Evolutionary conservation across 2,113 vertebrate species (phyloP).

Genomic region (Pholis gunnellus): DNA sequence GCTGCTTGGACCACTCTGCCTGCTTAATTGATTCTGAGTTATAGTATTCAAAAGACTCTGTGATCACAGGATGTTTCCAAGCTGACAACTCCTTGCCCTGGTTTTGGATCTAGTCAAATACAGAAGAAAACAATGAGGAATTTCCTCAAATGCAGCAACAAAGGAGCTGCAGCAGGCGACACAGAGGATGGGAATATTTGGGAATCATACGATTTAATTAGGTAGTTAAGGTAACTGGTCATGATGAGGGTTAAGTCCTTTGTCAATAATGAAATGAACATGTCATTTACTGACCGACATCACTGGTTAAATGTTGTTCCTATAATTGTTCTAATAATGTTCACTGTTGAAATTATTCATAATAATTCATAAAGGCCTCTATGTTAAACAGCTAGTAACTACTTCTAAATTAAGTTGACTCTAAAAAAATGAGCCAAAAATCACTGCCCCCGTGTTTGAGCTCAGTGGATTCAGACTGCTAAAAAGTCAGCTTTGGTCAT

Average conservation of each 20-base stretch:
- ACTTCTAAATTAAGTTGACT: neutral
- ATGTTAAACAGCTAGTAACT: neutral
- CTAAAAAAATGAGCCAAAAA: neutral
- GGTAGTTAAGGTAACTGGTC: neutral
- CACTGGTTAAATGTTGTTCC: neutral
- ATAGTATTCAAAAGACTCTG: neutral
- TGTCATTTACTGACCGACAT: neutral
- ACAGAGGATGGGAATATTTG: neutral
- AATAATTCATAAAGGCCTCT: neutral
- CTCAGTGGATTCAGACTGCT: neutral
- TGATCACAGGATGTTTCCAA: neutral
- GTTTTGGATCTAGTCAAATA: neutral
- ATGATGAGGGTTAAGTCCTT: neutral
- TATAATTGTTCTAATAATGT: neutral
- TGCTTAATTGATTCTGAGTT: slow-evolving; percentile 3
- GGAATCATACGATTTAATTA: neutral
- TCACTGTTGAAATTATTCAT: neutral
- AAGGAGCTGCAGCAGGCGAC: neutral
- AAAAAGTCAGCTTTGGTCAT: neutral
- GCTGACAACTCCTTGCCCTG: neutral
- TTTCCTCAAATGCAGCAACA: slow-evolving; percentile 5
- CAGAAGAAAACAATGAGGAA: slow-evolving; percentile 1
- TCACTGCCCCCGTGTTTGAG: neutral
- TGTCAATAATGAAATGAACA: neutral
- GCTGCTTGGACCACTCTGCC: slow-evolving; percentile 1